Evolutionary conservation across 1,140 invertebrate species (phyloP), one percentile per base, ranked within the genome.

Genomic region (Tachypleus tridentatus): DNA sequence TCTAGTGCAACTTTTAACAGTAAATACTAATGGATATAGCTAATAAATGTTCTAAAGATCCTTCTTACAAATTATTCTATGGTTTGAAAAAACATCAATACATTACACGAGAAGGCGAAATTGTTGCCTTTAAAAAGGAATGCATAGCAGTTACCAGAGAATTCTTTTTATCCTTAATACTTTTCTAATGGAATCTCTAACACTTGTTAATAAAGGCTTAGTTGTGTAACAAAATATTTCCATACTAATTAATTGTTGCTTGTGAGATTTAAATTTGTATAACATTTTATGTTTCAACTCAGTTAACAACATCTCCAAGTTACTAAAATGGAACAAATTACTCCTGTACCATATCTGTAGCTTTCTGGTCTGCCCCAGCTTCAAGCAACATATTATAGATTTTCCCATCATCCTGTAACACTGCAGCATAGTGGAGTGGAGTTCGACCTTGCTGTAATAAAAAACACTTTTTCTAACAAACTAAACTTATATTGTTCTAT

Each of bases 351-450:
- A 89, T 87, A 77, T 96, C 93, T 71, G 86, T 81, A 58, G 85
- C 77, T 69, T 88, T 85, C 4, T 86, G 83, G 78, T 94, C 89
- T 10, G 88, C 87, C 57, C 92, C 92, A 59, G 91, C 79, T 73
- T 91, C 88, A 70, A 88, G 77, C 54, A 96, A 78, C 59, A 92
- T 79, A 75, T 92, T 89, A 75, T 89, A 94, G 72, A 91, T 90
- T 74, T 92, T 87, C 0, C 89, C 89, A 70, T 89, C 91, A 72
- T 95, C 91, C 10, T 85, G 83, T 52, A 93, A 77, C 4, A 86
- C 86, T 5, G 89, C 88, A 5, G 91, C 88, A 75, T 94, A 96
- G 79, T 96, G 92, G 53, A 96, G 80, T n/a, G 92, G 84, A 4
- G 91, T 94, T 70, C 92, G 80, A 51, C 89, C 90, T 75, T 89